Conservation (phyloP, 2,888 invertebrate genomes). For the Aleiodes testaceus region DNA sequence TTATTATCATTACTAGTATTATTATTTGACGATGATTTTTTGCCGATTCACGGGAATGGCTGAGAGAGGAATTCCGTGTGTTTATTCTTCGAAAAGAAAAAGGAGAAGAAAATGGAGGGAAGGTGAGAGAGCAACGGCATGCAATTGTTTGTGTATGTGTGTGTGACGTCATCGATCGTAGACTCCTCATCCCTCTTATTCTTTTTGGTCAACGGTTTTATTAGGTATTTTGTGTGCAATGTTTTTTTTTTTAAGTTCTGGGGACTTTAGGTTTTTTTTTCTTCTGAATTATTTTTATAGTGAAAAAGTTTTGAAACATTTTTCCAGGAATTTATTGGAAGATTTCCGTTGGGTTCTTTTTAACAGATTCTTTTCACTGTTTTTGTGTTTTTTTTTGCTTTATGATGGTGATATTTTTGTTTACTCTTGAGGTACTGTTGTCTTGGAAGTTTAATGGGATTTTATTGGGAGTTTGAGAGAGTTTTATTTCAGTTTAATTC, state of each 20-base stretch:
- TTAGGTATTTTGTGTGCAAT: neutral
- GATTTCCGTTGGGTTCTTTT: neutral
- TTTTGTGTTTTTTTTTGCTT: conserved; percentile 6
- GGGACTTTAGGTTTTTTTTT: neutral
- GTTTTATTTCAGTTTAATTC: neutral
- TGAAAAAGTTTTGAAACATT: neutral
- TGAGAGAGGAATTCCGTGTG: conserved; percentile 27
- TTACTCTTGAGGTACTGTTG: conserved; percentile 11
- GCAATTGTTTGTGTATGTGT: conserved; percentile 40
- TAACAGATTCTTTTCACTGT: neutral
- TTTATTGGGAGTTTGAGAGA: conserved; percentile 4
- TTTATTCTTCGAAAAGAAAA: neutral
- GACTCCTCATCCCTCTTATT: conserved; percentile 49
- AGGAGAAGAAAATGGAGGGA: neutral
- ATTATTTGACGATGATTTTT: no score
- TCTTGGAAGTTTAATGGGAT: conserved; percentile 21
- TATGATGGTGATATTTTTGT: conserved; percentile 10
- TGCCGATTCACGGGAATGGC: no score
- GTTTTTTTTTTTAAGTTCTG: neutral
- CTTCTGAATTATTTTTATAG: neutral
- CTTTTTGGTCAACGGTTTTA: conserved; percentile 16
- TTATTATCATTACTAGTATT: no score
- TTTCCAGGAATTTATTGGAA: neutral
- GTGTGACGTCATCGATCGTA: conserved; percentile 62
- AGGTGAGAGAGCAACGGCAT: conserved; percentile 38